Base-by-base conservation (phyloP, 2,888 invertebrate genomes). In the Drosophila paracracens region DNA sequence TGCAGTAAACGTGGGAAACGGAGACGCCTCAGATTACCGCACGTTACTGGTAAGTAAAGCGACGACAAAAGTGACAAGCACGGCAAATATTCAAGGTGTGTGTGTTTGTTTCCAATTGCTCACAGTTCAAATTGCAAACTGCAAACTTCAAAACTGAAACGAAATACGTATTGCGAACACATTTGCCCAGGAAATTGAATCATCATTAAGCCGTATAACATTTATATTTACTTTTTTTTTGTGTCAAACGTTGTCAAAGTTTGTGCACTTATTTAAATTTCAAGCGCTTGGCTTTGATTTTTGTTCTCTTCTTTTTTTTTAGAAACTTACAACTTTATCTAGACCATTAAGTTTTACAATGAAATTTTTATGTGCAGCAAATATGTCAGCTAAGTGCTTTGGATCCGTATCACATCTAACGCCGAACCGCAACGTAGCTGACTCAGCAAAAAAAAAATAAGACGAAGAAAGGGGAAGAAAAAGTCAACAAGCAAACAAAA, bases 401-500 rank as follows among this genome's bases (percentile, higher is more conserved):
- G 70, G 56, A 68, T 68, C 65, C 62, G 65, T 76, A 74, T 71
- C 80, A 78, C 79, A 72, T 82, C 89, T 88, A 82, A 89, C 79
- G 73, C 59, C 67, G 56, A 72, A 70, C 71, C 70, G 76, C 60
- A 58, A 27, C 58, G 60, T 54, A 29, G 79, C 81, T 86, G 85
- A 86, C 85, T 86, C 85, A 89, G 88, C 88, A 71, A 79, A 77
- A 77, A 70, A 54, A 53, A 50, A 36, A 18, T 50, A 58, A 62
- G 54, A 38, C 27, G 27, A 50, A 27, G 36, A 62, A 56, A 78
- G 48, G 38, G 56, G 29, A 40, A 61, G 70, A 67, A 76, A 79
- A 85, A 80, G 83, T 85, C 88, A 82, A 86, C 88, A 72, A 81
- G 82, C 87, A 74, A 88, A 88, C 88, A 82, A 79, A 87, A 74